Base-by-base conservation (phyloP, 2,797 vertebrate species). In the Meda fulgida region DNA sequence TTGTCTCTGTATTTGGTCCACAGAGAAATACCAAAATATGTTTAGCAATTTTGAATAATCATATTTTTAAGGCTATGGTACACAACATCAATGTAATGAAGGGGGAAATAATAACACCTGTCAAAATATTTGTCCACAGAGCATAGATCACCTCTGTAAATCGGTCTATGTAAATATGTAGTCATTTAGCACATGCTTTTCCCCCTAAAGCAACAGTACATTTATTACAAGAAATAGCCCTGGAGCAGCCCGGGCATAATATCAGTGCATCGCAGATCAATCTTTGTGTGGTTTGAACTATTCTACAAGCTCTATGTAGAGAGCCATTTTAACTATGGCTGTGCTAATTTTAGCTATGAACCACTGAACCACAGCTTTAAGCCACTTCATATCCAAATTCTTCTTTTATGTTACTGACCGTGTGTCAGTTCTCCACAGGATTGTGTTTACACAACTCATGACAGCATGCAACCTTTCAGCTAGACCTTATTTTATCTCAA, bases 271-370 rank as follows among this genome's bases (percentile, higher is more conserved):
- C 2, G 23, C 7, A 0, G 40, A 83, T 66, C 31, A 66, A 76
- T 31, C 19, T 53, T 34, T 81, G n/a, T 60, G 70, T 3, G 38
- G 19, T 73, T 36, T 60, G 6, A 60, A 60, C 65, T 48, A 40
- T 21, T 10, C 51, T 19, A 71, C 53, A 81, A 21, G 34, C 67
- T 75, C 78, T 87, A 75, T 78, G 46, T 34, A 46, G 29, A 23
- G 34, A n/a, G 31, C 38, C 60, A 48, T 78, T 72, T 72, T 53
- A 58, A 91, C 91, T 90, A 91, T 75, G 87, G 55, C 81, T 85
- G 83, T 89, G 78, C 90, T 94, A 94, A 92, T 93, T 94, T 91
- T 95, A 95, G 92, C 87, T 46, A 65, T 78, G 90, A 88, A 84
- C 86, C 83, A 83, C 84, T 85, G 81, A 77, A 88, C n/a, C n/a